Conservation (phyloP, 1,140 invertebrate genomes). For the Andrena cerasifolii region DNA sequence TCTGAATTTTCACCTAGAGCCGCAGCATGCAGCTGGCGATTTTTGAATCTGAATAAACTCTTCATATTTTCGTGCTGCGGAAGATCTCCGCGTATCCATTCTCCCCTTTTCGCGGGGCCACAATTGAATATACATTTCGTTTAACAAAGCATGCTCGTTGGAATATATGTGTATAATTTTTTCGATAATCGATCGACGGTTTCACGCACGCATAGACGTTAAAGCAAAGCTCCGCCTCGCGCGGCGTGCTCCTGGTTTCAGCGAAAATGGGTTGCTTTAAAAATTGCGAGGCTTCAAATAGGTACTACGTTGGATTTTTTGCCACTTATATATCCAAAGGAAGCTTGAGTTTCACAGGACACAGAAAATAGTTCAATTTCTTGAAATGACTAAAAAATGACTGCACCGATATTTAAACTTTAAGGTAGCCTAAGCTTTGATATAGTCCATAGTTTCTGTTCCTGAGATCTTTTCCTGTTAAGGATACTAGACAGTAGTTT, state of each 20-base stretch:
- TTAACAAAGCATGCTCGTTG: constrained; percentile 9
- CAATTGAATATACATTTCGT: constrained; percentile 32
- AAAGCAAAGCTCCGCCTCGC: not conserved
- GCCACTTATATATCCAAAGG: no score
- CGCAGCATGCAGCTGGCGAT: not conserved
- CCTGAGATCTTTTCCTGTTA: not conserved
- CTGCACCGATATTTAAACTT: no score
- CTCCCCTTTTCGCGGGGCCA: not conserved
- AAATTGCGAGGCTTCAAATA: not conserved
- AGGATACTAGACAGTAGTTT: no score
- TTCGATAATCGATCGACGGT: constrained; percentile 22
- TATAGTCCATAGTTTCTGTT: not conserved
- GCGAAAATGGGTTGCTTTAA: not conserved
- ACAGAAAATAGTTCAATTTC: not conserved
- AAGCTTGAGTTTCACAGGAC: not conserved
- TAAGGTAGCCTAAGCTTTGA: not conserved
- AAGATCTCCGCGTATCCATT: not conserved
- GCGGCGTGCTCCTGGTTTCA: not conserved
- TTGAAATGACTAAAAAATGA: no score
- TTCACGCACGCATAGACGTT: constrained; percentile 10
- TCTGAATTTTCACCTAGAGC: not conserved
- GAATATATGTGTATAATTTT: constrained; percentile 17
- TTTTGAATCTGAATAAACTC: constrained; percentile 18
- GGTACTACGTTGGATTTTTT: not conserved
- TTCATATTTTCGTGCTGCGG: not conserved